phyloP scores from a whole-genome alignment of 2,888 invertebrate genomes.

The Hypsopygia costalis region DNA sequence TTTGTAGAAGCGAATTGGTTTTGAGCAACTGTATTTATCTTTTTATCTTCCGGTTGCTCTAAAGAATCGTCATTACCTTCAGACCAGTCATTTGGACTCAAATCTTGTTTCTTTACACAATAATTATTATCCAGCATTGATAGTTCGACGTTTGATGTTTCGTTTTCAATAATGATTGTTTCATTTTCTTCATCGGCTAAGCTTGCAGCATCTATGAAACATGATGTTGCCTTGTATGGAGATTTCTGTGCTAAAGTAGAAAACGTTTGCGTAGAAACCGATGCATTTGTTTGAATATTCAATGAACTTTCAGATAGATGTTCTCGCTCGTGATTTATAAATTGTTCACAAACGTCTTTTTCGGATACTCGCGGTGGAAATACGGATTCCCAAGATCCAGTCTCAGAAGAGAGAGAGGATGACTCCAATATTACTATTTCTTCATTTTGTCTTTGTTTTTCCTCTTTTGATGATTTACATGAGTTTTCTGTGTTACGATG shows the following conservation, averaged over 20 bases:
- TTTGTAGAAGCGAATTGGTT: constrained; percentile 60
- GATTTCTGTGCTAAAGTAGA: constrained; percentile 36
- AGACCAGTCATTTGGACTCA: constrained; percentile 57
- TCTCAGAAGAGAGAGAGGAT: constrained; percentile 83
- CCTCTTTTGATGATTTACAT: constrained; percentile 70
- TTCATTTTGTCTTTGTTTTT: constrained; percentile 82
- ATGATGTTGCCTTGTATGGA: constrained; percentile 62
- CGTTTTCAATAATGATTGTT: constrained; percentile 26
- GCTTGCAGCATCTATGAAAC: constrained; percentile 89
- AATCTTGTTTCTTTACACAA: constrained; percentile 41
- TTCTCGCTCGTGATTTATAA: constrained; percentile 57
- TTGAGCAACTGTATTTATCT: constrained; percentile 35
- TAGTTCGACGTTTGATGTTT: constrained; percentile 1
- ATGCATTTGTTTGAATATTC: too few species aligned
- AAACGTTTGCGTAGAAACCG: constrained; percentile 19
- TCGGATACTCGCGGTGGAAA: constrained; percentile 69
- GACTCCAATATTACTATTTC: constrained; percentile 82
- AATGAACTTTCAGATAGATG: constrained; percentile 31
- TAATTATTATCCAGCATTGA: too few species aligned
- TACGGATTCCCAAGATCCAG: constrained; percentile 83
- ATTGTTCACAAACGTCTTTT: constrained; percentile 64
- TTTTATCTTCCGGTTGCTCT: constrained; percentile 52
- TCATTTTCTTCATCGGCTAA: constrained; percentile 85
- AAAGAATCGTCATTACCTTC: constrained; percentile 65
- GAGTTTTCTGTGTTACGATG: constrained; percentile 31